phyloP scores from a whole-genome alignment of 2,888 invertebrate species.

The Diarsia dahlii region DNA sequence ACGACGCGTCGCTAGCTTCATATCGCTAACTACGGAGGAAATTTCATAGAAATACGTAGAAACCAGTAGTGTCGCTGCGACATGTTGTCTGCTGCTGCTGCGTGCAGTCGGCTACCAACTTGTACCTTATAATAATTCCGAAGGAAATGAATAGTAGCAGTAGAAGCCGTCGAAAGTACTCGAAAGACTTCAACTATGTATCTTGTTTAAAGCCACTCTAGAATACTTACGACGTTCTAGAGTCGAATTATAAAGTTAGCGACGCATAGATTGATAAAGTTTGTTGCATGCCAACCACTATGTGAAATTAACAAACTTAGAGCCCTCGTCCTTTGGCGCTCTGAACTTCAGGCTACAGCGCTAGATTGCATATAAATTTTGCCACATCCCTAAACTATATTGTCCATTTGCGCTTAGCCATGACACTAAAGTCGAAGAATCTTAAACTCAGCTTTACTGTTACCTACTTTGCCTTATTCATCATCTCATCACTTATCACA shows the following conservation, averaged over 20 bases:
- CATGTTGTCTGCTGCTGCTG: too few relatives aligned
- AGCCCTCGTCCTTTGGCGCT: slow-evolving; percentile 77
- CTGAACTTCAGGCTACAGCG: slow-evolving; percentile 72
- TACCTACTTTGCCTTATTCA: neutral
- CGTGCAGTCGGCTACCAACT: too few relatives aligned
- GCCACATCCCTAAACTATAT: slow-evolving; percentile 66
- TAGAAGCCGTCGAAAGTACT: slow-evolving; percentile 5
- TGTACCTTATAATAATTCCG: slow-evolving; percentile 1
- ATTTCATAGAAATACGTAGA: too few relatives aligned
- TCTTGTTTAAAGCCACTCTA: slow-evolving; percentile 39
- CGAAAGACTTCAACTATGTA: slow-evolving; percentile 25
- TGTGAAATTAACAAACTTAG: slow-evolving; percentile 87
- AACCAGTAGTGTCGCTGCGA: too few relatives aligned
- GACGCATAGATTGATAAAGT: slow-evolving; percentile 85
- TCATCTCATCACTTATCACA: neutral
- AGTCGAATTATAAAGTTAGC: slow-evolving; percentile 76
- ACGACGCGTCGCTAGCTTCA: too few relatives aligned
- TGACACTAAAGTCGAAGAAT: neutral
- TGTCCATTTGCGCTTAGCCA: slow-evolving; percentile 36
- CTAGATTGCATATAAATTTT: slow-evolving; percentile 80
- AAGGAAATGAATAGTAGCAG: slow-evolving; percentile 7
- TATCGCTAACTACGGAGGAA: too few relatives aligned
- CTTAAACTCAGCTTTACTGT: neutral
- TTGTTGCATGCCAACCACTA: slow-evolving; percentile 81
- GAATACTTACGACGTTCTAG: slow-evolving; percentile 50